A percentile compares a stretch with the other conserved stretches of the same genome.
These are phyloP conservation scores for Acanthaster planci DNA, from an alignment of 35 echinoderm and acorn worm species.

Conservation along the genomic window DNA sequence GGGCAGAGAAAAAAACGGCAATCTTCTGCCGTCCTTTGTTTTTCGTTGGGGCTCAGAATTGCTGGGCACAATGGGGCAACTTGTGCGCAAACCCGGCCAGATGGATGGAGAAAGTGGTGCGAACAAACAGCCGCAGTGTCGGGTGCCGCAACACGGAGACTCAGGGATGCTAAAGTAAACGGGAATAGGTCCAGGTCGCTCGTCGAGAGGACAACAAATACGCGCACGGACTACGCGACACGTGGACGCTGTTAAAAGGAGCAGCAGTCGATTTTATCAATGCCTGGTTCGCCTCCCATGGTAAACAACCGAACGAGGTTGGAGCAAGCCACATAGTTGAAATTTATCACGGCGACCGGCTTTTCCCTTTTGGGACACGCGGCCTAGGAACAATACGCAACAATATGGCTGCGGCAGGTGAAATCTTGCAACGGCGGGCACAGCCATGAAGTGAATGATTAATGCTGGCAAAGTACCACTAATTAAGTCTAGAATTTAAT, in stretches of 20 bases:
- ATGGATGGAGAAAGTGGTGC: constrained; percentile 55
- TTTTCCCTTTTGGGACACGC: constrained; percentile 43
- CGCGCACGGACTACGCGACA: constrained; percentile 45
- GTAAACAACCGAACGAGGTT: constrained; percentile 55
- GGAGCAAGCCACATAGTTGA: constrained; percentile 40
- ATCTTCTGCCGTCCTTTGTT: constrained; percentile 64
- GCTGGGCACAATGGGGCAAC: constrained; percentile 52
- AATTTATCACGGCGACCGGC: constrained; percentile 55
- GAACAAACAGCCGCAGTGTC: constrained; percentile 39
- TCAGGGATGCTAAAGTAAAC: constrained; percentile 54
- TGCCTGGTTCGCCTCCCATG: constrained; percentile 41
- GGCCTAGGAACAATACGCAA: constrained; percentile 48
- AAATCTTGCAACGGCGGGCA: constrained; percentile 49
- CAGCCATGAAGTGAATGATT: constrained; percentile 55
- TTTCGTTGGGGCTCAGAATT: constrained; percentile 44
- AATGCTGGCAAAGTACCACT: constrained; percentile 70
- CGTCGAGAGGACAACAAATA: constrained; percentile 61
- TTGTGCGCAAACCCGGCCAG: constrained; percentile 36
- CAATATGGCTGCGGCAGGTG: constrained; percentile 46
- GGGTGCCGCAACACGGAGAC: constrained; percentile 43
- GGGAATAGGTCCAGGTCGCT: constrained; percentile 37
- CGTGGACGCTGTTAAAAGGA: constrained; percentile 38
- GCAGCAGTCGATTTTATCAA: constrained; percentile 52
- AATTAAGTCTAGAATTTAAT: constrained; percentile 70
- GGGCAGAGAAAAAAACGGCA: constrained; percentile 44